phyloP scores from a whole-genome alignment of 1,140 invertebrate genomes.

The Drosophila arizonae region DNA sequence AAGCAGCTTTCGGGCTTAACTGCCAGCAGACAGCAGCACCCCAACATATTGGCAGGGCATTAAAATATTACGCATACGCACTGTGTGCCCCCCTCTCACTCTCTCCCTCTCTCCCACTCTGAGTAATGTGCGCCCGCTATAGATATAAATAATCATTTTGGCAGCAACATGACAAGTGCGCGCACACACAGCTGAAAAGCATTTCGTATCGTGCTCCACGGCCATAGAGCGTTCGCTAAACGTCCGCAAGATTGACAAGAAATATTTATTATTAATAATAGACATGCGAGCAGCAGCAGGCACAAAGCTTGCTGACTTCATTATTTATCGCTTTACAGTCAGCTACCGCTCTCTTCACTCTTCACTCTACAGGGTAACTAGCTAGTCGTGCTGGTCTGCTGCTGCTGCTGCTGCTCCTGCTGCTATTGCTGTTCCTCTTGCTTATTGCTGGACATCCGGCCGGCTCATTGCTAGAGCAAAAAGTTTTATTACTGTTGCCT shows the following conservation, averaged over 20 bases:
- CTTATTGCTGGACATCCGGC: constrained; percentile 57
- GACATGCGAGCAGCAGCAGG: constrained; percentile 61
- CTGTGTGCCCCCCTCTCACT: not conserved
- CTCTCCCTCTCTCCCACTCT: not conserved
- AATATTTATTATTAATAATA: constrained; percentile 81
- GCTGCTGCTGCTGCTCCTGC: no score
- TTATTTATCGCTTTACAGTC: constrained; percentile 77
- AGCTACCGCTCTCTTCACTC: not conserved
- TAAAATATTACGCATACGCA: constrained; percentile 69
- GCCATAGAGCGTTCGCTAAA: constrained; percentile 62
- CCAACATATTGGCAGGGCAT: constrained; percentile 67
- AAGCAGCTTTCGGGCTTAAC: constrained; percentile 72
- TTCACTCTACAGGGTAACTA: no score
- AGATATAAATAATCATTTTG: constrained; percentile 69
- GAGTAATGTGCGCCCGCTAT: not conserved
- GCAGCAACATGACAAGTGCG: constrained; percentile 66
- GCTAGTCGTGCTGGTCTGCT: not conserved
- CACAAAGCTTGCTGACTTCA: constrained; percentile 74
- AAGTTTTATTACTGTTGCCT: constrained; percentile 78
- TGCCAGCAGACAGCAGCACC: constrained; percentile 51
- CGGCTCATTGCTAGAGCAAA: constrained; percentile 1
- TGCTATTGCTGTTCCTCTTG: constrained; percentile 29
- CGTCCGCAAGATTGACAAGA: constrained; percentile 70
- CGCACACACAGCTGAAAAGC: constrained; percentile 15
- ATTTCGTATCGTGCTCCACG: constrained; percentile 54